These are phyloP conservation scores for Zele albiditarsus DNA, from an alignment of 2,888 invertebrate genomes.

Conservation along the genomic window DNA sequence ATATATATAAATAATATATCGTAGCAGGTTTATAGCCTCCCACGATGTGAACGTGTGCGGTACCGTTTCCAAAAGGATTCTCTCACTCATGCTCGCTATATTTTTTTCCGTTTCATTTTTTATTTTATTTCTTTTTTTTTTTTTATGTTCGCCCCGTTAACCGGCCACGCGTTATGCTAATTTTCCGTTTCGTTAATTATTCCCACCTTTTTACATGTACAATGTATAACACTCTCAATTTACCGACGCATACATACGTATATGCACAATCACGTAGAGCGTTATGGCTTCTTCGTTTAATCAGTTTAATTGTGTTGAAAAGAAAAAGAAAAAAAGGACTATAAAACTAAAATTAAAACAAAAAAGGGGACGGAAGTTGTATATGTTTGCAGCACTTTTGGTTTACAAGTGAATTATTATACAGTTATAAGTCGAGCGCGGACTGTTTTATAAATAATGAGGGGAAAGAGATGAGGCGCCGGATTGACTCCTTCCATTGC, in stretches of 20 bases:
- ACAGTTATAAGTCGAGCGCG: background rate
- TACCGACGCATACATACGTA: background rate
- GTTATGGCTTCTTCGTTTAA: slow-evolving; percentile 42
- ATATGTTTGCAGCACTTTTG: background rate
- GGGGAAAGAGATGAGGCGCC: background rate
- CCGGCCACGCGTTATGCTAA: slow-evolving; percentile 49
- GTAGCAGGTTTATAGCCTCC: slow-evolving; percentile 43
- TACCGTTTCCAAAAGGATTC: slow-evolving; percentile 52
- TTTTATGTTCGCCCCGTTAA: slow-evolving; percentile 43
- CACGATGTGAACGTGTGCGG: slow-evolving; percentile 38
- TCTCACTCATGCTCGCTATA: slow-evolving; percentile 27
- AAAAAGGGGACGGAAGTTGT: slow-evolving; percentile 16
- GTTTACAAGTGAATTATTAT: background rate
- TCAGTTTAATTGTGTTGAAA: slow-evolving; percentile 45
- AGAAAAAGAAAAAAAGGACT: background rate
- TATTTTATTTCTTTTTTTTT: slow-evolving; percentile 28
- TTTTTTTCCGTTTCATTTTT: slow-evolving; percentile 28
- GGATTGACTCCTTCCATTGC: background rate
- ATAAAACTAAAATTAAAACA: background rate
- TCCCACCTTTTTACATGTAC: slow-evolving; percentile 28
- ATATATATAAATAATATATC: slow-evolving; percentile 2
- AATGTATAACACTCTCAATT: background rate
- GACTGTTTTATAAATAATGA: background rate
- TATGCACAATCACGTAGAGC: background rate
- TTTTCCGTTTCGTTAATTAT: slow-evolving; percentile 52